Percentiles rank a stretch among this genome's conserved stretches.
Evolutionary conservation across 1,140 invertebrate genomes (phyloP).

Genomic region (Chironomus striatipennis): DNA sequence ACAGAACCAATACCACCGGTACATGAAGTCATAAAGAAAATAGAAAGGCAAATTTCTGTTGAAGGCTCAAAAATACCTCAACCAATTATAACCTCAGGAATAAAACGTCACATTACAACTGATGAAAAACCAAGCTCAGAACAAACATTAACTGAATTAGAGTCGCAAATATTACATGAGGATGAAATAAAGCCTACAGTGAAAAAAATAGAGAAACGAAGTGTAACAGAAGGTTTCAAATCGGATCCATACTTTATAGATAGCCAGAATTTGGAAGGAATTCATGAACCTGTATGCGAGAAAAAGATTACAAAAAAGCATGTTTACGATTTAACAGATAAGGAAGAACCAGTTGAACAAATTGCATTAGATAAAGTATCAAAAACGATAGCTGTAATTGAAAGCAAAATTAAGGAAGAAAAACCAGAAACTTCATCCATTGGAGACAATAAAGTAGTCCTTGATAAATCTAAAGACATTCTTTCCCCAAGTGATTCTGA

Average conservation of each 20-base stretch:
- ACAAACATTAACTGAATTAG: neutral
- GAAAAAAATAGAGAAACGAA: neutral
- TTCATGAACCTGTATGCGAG: slow-evolving; percentile 25
- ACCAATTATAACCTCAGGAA: neutral
- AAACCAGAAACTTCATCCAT: neutral
- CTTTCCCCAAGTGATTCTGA: neutral
- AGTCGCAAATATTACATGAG: slow-evolving; percentile 22
- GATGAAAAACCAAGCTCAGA: neutral
- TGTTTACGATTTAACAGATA: neutral
- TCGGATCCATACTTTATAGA: neutral
- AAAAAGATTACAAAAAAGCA: neutral
- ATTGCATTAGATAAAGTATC: neutral
- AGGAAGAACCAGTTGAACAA: neutral
- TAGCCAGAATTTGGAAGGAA: neutral
- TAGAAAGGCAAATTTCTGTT: slow-evolving; percentile 13
- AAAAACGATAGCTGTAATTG: neutral
- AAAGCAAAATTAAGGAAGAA: neutral
- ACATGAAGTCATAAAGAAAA: slow-evolving; percentile 17
- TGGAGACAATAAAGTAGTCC: neutral
- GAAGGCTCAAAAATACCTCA: neutral
- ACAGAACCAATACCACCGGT: slow-evolving; percentile 9
- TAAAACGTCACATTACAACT: neutral
- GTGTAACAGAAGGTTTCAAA: neutral
- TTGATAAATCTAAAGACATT: neutral
- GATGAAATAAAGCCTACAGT: neutral